Conservation (phyloP, 2,797 vertebrate species). For the Austrolebias charrua region DNA sequence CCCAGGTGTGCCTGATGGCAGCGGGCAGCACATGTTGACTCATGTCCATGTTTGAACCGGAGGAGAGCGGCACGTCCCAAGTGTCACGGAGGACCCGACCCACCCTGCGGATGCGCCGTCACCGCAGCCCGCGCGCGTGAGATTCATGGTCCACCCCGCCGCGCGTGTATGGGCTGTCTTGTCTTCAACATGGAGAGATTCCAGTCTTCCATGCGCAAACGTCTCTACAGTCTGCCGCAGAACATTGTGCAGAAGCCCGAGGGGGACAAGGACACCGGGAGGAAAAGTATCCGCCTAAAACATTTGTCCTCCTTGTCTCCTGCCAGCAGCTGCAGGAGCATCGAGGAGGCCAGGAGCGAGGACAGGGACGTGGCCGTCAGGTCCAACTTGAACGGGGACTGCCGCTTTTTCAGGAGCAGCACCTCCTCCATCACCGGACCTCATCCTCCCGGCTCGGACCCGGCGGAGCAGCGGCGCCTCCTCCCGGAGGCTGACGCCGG, state of each 20-base stretch:
- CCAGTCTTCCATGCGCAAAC: constrained; percentile 95
- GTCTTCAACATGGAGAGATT: constrained; percentile 88
- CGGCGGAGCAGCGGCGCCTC: constrained; percentile 86
- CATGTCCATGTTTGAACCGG: constrained; percentile 66
- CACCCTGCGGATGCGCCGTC: constrained; percentile 74
- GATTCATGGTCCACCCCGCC: constrained; percentile 62
- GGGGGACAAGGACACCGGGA: constrained; percentile 87
- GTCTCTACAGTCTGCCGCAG: constrained; percentile 96
- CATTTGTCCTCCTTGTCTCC: constrained; percentile 85
- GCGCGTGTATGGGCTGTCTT: constrained; percentile 47
- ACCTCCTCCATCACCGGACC: constrained; percentile 90
- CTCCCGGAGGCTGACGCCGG: constrained; percentile 82
- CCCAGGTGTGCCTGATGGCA: constrained; percentile 37
- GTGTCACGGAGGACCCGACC: constrained; percentile 67
- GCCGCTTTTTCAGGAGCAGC: constrained; percentile 89
- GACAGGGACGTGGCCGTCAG: constrained; percentile 82
- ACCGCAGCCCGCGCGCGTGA: constrained; percentile 50
- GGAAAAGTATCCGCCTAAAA: constrained; percentile 91
- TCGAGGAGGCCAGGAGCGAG: constrained; percentile 77
- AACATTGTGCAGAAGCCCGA: constrained; percentile 89
- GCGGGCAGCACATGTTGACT: constrained; percentile 49
- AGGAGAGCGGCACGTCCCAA: constrained; percentile 65
- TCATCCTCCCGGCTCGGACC: constrained; percentile 82
- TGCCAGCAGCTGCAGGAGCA: constrained; percentile 76
- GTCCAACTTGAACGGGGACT: constrained; percentile 96